Base-by-base conservation (phyloP, 2,888 invertebrate species). In the Protodeltote pygarga region DNA sequence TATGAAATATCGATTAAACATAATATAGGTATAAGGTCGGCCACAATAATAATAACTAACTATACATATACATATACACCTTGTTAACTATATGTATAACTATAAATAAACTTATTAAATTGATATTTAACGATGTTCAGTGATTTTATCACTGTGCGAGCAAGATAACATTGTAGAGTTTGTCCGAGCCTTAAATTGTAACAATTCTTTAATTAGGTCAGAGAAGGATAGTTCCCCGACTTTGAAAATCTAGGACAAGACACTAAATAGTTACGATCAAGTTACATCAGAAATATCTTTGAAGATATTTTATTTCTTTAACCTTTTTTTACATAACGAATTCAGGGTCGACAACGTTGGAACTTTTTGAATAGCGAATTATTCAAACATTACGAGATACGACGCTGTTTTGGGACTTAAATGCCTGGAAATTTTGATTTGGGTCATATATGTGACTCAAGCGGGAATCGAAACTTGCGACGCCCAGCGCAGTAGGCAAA, bases 141-240 rank as follows among this genome's bases (percentile, higher is more conserved):
- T n/a, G n/a, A n/a, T n/a, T n/a, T n/a, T n/a, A n/a, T n/a, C n/a
- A n/a, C n/a, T n/a, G n/a, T n/a, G n/a, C n/a, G n/a, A n/a, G n/a
- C n/a, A n/a, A n/a, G n/a, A n/a, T n/a, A n/a, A n/a, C n/a, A n/a
- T n/a, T n/a, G n/a, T n/a, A n/a, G n/a, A n/a, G n/a, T n/a, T n/a
- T n/a, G n/a, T n/a, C n/a, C 20, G 21, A 15, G 28, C 17, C 23
- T 39, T 35, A 21, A 50, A 17, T 49, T 50, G 21, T 35, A 8
- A 23, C 21, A 40, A 47, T 47, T 37, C 40, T 34, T 34, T 49
- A 64, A 46, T 59, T 63, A 40, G 59, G 59, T 59, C 59, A 59
- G 35, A 41, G 28, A 14, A 44, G 4, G 41, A 25, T 38, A 23
- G 27, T 29, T 59, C 17, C 5, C 15, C 47, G 19, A 45, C 13